Percentiles rank a stretch among this genome's conserved stretches.
phyloP scores from a whole-genome alignment of 1,140 invertebrate genomes.

The Drepana arcuata region DNA sequence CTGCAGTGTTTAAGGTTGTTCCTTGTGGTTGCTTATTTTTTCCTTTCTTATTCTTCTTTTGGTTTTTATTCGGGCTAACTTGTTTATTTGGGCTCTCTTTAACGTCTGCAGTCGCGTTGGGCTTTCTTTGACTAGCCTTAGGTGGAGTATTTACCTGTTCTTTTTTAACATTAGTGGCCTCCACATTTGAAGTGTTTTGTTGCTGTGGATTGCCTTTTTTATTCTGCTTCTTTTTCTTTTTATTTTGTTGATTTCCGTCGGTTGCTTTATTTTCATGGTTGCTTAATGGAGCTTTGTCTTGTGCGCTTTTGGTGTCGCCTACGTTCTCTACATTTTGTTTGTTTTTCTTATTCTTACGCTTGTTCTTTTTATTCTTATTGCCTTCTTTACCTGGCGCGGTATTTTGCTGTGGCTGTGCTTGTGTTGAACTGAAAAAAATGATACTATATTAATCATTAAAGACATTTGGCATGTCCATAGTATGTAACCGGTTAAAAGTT shows the following conservation, averaged over 20 bases:
- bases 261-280: not conserved
- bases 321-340: constrained; percentile 1
- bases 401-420: constrained; percentile 1
- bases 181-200: constrained; percentile 1
- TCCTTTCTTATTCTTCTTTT: constrained; percentile 13
- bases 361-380: constrained; percentile 14
- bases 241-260: constrained; percentile 1
- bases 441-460: too few species aligned
- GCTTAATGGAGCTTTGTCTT: not conserved
- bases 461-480: too few species aligned
- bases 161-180: too few species aligned
- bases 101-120: not conserved
- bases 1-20: too few species aligned
- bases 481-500: too few species aligned
- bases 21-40: constrained; percentile 13
- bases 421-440: constrained; percentile 3
- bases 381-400: too few species aligned
- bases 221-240: constrained; percentile 15
- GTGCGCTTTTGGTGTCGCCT: not conserved
- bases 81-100: constrained; percentile 32
- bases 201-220: constrained; percentile 16
- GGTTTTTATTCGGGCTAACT: constrained; percentile 24
- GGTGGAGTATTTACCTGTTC: too few species aligned
- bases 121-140: too few species aligned
- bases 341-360: constrained; percentile 10